Conservation (phyloP, 2,113 vertebrate species). For the Solea senegalensis region DNA sequence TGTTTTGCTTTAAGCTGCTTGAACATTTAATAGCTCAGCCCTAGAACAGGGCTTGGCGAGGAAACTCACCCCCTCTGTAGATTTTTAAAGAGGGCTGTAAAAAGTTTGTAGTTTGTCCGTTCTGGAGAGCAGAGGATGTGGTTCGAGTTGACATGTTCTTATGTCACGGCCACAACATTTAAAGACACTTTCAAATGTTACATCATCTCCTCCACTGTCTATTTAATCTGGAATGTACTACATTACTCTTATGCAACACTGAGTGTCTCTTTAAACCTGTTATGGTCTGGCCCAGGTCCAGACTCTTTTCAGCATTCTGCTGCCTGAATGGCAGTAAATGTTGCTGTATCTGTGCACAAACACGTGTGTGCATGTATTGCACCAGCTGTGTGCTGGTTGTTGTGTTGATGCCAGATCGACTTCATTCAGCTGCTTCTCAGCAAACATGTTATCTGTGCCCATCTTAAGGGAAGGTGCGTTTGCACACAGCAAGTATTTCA, state of each 20-base stretch:
- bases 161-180: constrained; percentile 23
- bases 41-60: constrained; percentile 11
- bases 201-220: too few relatives aligned
- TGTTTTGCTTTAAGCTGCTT: constrained; percentile 14
- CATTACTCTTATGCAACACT: background rate
- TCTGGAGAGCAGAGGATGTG: constrained; percentile 28
- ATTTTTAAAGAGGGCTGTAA: constrained; percentile 39
- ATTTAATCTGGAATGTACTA: background rate
- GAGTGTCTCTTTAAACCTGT: too few relatives aligned
- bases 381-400: constrained; percentile 1
- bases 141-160: constrained; percentile 28
- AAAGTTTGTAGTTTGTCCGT: constrained; percentile 36
- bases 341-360: background rate
- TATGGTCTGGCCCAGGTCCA: too few relatives aligned
- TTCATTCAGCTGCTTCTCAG: background rate
- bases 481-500: constrained; percentile 12
- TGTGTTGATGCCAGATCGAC: constrained; percentile 6
- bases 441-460: constrained; percentile 2
- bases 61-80: constrained; percentile 22
- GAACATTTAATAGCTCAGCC: constrained; percentile 17
- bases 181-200: background rate
- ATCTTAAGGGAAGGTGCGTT: background rate
- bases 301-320: too few relatives aligned
- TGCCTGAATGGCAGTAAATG: background rate
- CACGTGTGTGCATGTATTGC: background rate